Evolutionary conservation across 2,797 vertebrate genomes (phyloP).

Genomic region (Macrochelys suwanniensis): DNA sequence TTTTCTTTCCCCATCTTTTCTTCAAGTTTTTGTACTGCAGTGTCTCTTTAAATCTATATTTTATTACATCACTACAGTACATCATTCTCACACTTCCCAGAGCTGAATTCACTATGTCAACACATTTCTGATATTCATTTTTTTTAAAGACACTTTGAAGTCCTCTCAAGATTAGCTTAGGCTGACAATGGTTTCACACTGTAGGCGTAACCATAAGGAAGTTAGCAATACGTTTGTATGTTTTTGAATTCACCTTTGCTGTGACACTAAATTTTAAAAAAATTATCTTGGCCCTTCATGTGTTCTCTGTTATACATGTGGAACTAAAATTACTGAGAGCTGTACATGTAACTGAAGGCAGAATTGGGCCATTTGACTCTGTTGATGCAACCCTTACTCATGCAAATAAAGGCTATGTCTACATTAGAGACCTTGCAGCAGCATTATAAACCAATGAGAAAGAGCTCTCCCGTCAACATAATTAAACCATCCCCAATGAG

Average conservation of each 20-base stretch:
- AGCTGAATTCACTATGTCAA: neutral
- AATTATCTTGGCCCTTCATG: slow-evolving; percentile 8
- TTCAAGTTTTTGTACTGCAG: neutral
- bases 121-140: neutral
- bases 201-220: neutral
- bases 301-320: slow-evolving; percentile 28
- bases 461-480: no score
- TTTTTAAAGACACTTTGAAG: slow-evolving; percentile 17
- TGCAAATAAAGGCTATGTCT: slow-evolving; percentile 37
- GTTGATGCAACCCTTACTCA: neutral
- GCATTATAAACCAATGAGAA: no score
- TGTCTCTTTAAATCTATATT: neutral
- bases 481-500: no score
- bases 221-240: neutral
- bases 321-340: slow-evolving; percentile 42
- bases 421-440: no score
- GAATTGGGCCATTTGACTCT: neutral
- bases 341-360: slow-evolving; percentile 6
- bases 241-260: slow-evolving; percentile 29
- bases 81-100: neutral
- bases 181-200: neutral
- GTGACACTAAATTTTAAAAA: neutral
- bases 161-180: neutral
- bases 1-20: neutral
- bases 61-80: neutral